Percentiles rank a stretch among this genome's conserved stretches.
These are phyloP conservation scores for Stratiomys singularior DNA, from an alignment of 2,888 invertebrate species.

Conservation along the genomic window DNA sequence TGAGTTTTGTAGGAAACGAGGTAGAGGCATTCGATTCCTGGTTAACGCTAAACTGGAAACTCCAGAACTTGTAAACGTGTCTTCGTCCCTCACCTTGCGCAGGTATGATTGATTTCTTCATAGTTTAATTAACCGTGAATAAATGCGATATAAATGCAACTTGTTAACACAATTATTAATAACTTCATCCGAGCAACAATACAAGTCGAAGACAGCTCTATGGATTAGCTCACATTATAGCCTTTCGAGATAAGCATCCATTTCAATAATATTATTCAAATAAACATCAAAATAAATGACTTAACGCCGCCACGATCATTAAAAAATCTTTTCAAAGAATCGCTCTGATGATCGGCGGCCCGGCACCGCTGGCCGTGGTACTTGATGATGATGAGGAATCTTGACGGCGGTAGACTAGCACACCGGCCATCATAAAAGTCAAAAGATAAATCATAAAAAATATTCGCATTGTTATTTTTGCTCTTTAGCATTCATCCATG, in stretches of 20 bases:
- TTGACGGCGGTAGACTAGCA: slow-evolving; percentile 40
- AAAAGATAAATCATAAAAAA: slow-evolving; percentile 45
- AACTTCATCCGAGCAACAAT: slow-evolving; percentile 25
- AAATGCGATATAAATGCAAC: slow-evolving; percentile 30
- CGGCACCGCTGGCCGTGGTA: slow-evolving; percentile 8
- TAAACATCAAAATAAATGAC: slow-evolving; percentile 46
- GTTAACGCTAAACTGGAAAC: no score
- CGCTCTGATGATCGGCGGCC: slow-evolving; percentile 27
- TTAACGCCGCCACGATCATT: slow-evolving; percentile 45
- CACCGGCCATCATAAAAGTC: slow-evolving; percentile 45
- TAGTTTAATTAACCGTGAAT: slow-evolving; percentile 28
- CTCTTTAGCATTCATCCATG: slow-evolving; percentile 12
- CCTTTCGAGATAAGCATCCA: slow-evolving; percentile 38
- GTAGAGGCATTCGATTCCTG: no score
- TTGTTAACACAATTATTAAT: slow-evolving; percentile 37
- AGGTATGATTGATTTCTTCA: no score
- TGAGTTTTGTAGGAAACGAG: no score
- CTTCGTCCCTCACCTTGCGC: no score
- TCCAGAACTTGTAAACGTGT: no score
- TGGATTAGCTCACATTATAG: slow-evolving; percentile 32
- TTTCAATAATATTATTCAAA: slow-evolving; percentile 46
- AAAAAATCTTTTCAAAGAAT: slow-evolving; percentile 35
- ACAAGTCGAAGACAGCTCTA: slow-evolving; percentile 39
- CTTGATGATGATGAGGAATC: slow-evolving; percentile 5
- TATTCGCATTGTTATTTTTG: slow-evolving; percentile 40